phyloP scores from a whole-genome alignment of 2,888 invertebrate genomes.

The Graphium colonna region DNA sequence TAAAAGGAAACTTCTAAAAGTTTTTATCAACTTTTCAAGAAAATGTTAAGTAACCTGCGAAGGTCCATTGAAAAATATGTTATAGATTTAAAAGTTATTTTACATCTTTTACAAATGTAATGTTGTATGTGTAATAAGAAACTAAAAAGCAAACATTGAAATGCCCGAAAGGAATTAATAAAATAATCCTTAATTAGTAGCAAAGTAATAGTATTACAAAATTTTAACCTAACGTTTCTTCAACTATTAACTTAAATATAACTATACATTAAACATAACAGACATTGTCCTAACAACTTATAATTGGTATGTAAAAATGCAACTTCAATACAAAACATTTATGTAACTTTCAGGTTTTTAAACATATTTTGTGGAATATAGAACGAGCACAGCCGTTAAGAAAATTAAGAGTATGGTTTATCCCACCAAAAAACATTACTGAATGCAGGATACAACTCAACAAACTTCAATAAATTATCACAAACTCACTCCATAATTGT shows the following conservation, averaged over 20 bases:
- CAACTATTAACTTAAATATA: background rate
- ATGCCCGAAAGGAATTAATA: too few relatives aligned
- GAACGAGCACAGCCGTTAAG: background rate
- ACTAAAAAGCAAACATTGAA: too few relatives aligned
- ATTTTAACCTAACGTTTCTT: background rate
- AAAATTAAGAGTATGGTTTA: background rate
- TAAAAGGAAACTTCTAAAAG: too few relatives aligned
- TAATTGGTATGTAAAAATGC: background rate
- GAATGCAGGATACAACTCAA: background rate
- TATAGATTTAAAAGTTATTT: too few relatives aligned
- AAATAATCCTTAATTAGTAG: too few relatives aligned
- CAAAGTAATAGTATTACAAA: too few relatives aligned
- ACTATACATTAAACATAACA: conserved; percentile 11
- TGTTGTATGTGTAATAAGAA: too few relatives aligned
- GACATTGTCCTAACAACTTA: conserved; percentile 1
- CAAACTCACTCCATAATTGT: background rate
- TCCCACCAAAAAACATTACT: background rate
- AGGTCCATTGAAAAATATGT: too few relatives aligned
- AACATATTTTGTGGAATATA: background rate
- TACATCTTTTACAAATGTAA: too few relatives aligned
- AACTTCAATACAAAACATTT: conserved; percentile 12
- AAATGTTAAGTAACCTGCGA: too few relatives aligned
- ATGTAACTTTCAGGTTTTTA: background rate
- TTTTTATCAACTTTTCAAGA: too few relatives aligned
- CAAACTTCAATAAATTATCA: background rate